Conservation (phyloP, 2,888 invertebrate genomes). For the Eudasyphora cyanicolor region DNA sequence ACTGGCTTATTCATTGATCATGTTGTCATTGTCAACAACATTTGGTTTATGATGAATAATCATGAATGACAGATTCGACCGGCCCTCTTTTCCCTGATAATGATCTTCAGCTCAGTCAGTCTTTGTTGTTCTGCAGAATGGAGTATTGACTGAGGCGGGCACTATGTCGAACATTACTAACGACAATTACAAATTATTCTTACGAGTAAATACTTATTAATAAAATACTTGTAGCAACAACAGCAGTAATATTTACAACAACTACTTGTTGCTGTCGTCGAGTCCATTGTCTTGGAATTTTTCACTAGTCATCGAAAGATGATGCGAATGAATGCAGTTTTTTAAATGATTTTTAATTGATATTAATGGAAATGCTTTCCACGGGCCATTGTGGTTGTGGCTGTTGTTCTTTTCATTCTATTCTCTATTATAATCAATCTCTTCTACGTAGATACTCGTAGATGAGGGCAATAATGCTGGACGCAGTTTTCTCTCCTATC, state of each 20-base stretch:
- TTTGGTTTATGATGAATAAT: no score
- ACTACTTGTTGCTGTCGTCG: neutral
- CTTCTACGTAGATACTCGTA: no score
- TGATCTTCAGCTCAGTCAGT: neutral
- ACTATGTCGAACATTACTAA: neutral
- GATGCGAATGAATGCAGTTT: conserved; percentile 21
- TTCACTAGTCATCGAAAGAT: conserved; percentile 17
- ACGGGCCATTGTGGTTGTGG: neutral
- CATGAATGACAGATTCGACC: no score
- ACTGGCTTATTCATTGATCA: no score
- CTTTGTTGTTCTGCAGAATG: neutral
- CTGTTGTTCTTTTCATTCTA: neutral
- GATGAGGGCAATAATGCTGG: neutral
- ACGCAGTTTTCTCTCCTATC: neutral
- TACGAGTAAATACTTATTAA: no score
- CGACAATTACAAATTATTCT: neutral
- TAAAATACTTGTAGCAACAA: no score
- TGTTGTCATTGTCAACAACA: no score
- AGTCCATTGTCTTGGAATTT: neutral
- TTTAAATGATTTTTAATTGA: conserved; percentile 63
- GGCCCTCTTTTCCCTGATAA: no score
- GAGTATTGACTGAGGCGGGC: no score
- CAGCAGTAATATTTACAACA: no score
- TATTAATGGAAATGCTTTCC: conserved; percentile 58
- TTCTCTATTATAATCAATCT: neutral